Conservation (phyloP, 2,888 invertebrate genomes). For the Conops quadrifasciatus region DNA sequence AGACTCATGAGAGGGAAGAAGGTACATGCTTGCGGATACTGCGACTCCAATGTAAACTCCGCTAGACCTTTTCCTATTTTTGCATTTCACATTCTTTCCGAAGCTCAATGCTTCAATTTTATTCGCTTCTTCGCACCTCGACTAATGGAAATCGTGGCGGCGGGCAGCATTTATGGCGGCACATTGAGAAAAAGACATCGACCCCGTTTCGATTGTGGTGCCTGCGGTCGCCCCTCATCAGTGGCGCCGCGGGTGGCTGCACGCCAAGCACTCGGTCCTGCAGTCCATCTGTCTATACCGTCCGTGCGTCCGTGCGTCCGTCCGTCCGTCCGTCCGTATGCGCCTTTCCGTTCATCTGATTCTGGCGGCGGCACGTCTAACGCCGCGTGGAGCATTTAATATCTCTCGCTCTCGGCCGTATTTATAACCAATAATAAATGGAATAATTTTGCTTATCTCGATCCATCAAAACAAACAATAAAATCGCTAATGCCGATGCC, state of each 20-base stretch:
- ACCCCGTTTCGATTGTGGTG: slow-evolving; percentile 20
- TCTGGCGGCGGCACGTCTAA: background rate
- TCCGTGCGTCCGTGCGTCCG: too few relatives aligned
- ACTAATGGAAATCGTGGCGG: background rate
- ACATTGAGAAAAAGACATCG: background rate
- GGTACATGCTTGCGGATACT: background rate
- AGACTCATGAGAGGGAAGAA: background rate
- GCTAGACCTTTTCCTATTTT: too few relatives aligned
- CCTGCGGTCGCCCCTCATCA: background rate
- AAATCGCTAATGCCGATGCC: background rate
- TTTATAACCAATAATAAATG: background rate
- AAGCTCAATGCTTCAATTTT: background rate
- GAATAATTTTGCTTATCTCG: slow-evolving; percentile 11
- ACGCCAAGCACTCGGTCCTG: background rate
- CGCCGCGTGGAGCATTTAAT: slow-evolving; percentile 17
- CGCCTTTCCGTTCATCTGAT: background rate
- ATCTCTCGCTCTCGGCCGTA: background rate
- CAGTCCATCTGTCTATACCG: too few relatives aligned
- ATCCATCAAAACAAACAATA: slow-evolving; percentile 20
- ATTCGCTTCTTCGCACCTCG: background rate
- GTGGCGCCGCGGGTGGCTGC: background rate
- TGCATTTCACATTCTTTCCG: background rate
- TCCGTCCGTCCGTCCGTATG: background rate
- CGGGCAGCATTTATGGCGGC: too few relatives aligned
- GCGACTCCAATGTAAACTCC: background rate